Conservation (phyloP, 1,140 invertebrate genomes). For the Drosophila cardini region DNA sequence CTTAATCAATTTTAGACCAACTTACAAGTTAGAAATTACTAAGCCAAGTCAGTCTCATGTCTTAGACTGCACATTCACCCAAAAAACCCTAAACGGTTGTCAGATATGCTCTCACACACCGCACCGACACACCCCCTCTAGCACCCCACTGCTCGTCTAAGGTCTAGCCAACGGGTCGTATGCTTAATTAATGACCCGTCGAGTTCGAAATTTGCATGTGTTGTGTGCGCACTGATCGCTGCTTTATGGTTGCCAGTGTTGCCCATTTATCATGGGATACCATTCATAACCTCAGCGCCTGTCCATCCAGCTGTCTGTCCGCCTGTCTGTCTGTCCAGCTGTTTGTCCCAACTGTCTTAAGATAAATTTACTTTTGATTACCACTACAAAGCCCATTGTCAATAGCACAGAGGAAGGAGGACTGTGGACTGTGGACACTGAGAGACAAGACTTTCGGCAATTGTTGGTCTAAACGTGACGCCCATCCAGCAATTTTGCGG, state of each 20-base stretch:
- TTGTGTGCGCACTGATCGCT: conserved; percentile 55
- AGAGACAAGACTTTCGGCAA: conserved; percentile 17
- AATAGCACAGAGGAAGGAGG: conserved; percentile 23
- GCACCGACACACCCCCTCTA: too few relatives aligned
- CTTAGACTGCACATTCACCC: conserved; percentile 22
- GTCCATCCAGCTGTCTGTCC: conserved; percentile 33
- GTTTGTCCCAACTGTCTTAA: conserved; percentile 40
- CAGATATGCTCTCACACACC: conserved; percentile 14
- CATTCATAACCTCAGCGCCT: conserved; percentile 16
- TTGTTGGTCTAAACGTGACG: conserved; percentile 51
- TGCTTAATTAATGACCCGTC: conserved; percentile 71
- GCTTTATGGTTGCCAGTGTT: conserved; percentile 45
- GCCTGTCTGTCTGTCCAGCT: conserved; percentile 37
- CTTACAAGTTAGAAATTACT: conserved; percentile 38
- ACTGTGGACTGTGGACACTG: too few relatives aligned
- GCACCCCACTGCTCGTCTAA: not conserved
- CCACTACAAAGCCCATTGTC: conserved; percentile 59
- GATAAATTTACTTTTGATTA: conserved; percentile 72
- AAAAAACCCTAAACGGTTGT: conserved; percentile 12
- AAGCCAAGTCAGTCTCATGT: conserved; percentile 22
- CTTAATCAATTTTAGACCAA: conserved; percentile 66
- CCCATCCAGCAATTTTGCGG: conserved; percentile 59
- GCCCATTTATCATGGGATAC: conserved; percentile 67
- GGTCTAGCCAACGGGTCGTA: not conserved
- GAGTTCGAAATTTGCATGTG: conserved; percentile 58